phyloP scores from a whole-genome alignment of 64 coral and sea anemone species.

The Porites lutea region DNA sequence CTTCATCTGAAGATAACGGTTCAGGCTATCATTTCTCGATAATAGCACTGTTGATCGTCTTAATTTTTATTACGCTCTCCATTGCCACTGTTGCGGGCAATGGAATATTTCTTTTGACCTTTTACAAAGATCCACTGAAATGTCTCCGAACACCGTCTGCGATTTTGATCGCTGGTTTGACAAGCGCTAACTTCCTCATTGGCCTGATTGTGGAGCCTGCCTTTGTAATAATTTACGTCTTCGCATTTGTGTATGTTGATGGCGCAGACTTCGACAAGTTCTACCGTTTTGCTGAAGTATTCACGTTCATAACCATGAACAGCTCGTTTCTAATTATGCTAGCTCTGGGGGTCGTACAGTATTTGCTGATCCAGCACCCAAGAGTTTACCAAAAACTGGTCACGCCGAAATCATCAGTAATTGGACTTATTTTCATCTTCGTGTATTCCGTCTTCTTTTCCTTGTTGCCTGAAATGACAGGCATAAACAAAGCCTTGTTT shows the following conservation, averaged over 20 bases:
- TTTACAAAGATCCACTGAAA: slow-evolving; percentile 86
- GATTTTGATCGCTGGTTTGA: slow-evolving; percentile 54
- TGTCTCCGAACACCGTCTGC: slow-evolving; percentile 70
- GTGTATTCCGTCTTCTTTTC: slow-evolving; percentile 88
- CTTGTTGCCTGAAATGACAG: slow-evolving; percentile 76
- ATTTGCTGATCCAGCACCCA: slow-evolving; percentile 63
- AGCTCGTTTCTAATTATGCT: slow-evolving; percentile 83
- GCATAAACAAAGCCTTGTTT: slow-evolving; percentile 23
- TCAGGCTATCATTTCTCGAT: not conserved
- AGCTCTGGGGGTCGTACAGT: slow-evolving; percentile 62
- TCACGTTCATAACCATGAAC: slow-evolving; percentile 76
- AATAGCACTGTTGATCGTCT: not conserved
- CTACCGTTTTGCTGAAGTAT: slow-evolving; percentile 61
- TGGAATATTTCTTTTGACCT: slow-evolving; percentile 58
- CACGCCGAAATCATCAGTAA: slow-evolving; percentile 10
- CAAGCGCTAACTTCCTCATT: slow-evolving; percentile 49
- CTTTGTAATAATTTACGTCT: not conserved
- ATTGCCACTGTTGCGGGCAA: slow-evolving; percentile 59
- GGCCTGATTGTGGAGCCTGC: slow-evolving; percentile 70
- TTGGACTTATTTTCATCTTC: slow-evolving; percentile 46
- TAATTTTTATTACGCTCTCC: not conserved
- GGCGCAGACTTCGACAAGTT: slow-evolving; percentile 1
- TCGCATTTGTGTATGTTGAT: not conserved
- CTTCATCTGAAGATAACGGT: too few relatives aligned
- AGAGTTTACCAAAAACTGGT: slow-evolving; percentile 53